phyloP scores from a whole-genome alignment of 2,888 invertebrate species.

The Pemphredon lugubris region DNA sequence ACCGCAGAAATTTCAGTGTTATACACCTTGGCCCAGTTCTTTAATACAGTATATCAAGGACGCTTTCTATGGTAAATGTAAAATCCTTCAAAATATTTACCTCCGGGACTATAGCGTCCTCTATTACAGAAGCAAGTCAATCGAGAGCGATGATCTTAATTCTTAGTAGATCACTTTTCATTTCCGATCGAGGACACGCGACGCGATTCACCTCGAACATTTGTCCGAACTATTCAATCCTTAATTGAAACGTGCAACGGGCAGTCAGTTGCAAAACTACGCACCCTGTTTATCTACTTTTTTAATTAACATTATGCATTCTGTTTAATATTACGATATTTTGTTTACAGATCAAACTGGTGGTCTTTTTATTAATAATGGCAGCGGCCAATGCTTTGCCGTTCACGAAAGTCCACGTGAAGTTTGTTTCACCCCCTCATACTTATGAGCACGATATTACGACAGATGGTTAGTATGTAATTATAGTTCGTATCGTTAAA shows the following conservation, averaged over 20 bases:
- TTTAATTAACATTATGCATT: background rate
- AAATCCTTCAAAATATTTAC: background rate
- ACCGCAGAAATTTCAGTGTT: slow-evolving; percentile 8
- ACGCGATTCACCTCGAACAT: background rate
- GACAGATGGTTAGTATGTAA: slow-evolving; percentile 70
- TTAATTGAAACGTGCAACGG: too few species aligned
- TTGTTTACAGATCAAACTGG: slow-evolving; percentile 64
- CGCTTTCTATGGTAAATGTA: slow-evolving; percentile 18
- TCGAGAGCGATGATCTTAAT: background rate
- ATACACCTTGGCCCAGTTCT: slow-evolving; percentile 30
- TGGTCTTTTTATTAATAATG: slow-evolving; percentile 62
- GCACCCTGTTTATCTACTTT: background rate
- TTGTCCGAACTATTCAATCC: too few species aligned
- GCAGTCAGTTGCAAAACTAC: background rate
- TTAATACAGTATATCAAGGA: background rate
- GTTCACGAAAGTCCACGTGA: slow-evolving; percentile 74
- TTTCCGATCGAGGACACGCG: background rate
- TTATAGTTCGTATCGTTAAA: slow-evolving; percentile 9
- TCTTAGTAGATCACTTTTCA: slow-evolving; percentile 8
- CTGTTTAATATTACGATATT: slow-evolving; percentile 6
- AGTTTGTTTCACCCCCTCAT: slow-evolving; percentile 76
- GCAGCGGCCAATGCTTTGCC: slow-evolving; percentile 67
- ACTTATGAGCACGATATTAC: slow-evolving; percentile 75
- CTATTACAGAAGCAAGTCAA: too few species aligned
- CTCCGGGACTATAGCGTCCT: background rate